Base-by-base conservation (phyloP, 1,140 invertebrate genomes). In the Euura saliciscinereae region DNA sequence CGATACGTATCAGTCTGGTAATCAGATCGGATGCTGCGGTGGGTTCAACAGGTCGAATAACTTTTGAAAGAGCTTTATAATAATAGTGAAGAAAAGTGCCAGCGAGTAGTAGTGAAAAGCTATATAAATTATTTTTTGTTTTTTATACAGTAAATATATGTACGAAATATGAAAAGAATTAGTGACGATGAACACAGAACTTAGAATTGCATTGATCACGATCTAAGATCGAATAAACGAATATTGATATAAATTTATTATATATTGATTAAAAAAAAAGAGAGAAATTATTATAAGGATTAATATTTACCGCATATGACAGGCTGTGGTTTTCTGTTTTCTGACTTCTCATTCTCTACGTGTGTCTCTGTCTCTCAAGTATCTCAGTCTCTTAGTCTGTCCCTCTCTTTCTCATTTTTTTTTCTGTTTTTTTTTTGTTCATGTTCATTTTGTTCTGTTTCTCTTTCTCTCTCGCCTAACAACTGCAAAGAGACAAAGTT, bases 61-160 rank as follows among this genome's bases (percentile, higher is more conserved):
- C 28, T 28, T 28, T 28, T 28, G 28, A 28, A 28, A 28, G 28
- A 28, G 28, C 28, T 28, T 28, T 28, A 67, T 67, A 67, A 67
- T 79, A 79, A 79, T 79, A 79, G 78, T 78, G 78, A 79, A 79
- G 78, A 79, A 79, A 79, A 75, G 78, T 79, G 78, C 78, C 78
- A 78, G 76, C 79, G 76, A 79, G 78, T 79, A 78, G 78, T 79
- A 78, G 72, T 78, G 51, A 59, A 59, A 59, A 59, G 3, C 51
- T 59, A 8, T 6, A 59, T 6, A 59, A 11, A 59, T 59, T 28
- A 28, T 28, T 28, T 28, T 28, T 28, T 28, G 28, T 28, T 28
- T 11, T n/a, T 11, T 59, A 59, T 59, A 59, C 10, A 11, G 13
- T 59, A 59, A 8, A 59, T 59, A 59, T n/a, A 59, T 59, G 13